Percentiles rank a stretch among this genome's conserved stretches.
These are phyloP conservation scores for Sesia apiformis DNA, from an alignment of 2,888 invertebrate species.

Conservation along the genomic window DNA sequence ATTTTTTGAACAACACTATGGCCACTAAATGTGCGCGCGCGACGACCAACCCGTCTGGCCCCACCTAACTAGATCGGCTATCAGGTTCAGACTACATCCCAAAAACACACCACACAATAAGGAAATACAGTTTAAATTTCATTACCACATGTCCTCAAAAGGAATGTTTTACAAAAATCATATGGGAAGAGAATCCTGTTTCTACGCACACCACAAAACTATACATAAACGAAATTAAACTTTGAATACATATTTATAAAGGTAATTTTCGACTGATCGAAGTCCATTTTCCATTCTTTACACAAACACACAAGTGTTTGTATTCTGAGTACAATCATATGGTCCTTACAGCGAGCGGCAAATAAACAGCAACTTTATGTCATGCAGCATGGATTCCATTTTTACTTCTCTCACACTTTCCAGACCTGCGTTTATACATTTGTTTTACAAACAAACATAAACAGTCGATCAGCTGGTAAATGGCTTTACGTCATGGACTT, in stretches of 20 bases:
- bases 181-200: constrained; percentile 66
- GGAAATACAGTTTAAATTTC: constrained; percentile 13
- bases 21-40: constrained; percentile 23
- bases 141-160: constrained; percentile 13
- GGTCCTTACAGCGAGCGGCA: constrained; percentile 12
- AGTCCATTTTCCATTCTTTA: background rate
- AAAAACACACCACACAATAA: constrained; percentile 16
- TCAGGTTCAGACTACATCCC: constrained; percentile 9
- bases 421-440: no score
- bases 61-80: constrained; percentile 42
- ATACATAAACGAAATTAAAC: no score
- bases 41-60: constrained; percentile 34
- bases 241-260: no score
- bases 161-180: constrained; percentile 67
- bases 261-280: no score
- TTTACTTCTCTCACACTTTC: no score
- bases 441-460: no score
- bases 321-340: constrained; percentile 50
- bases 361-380: no score
- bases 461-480: no score
- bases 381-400: no score
- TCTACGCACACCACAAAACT: constrained; percentile 22
- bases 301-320: constrained; percentile 24
- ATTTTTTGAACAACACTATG: constrained; percentile 19
- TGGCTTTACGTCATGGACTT: no score